These are phyloP conservation scores for Arctia plantaginis DNA, from an alignment of 2,888 invertebrate species.

Conservation along the genomic window DNA sequence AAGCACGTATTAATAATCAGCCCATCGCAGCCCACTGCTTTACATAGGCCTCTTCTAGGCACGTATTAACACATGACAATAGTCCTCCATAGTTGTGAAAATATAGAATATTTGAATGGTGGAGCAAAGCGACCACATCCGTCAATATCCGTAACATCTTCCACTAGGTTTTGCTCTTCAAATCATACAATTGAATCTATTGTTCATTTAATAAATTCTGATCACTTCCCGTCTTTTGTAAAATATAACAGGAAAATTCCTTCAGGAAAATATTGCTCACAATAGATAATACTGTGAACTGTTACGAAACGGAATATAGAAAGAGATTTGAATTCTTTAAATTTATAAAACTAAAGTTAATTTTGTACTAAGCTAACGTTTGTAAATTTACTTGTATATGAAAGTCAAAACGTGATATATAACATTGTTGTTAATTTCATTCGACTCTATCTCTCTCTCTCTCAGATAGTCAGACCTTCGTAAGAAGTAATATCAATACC, in stretches of 20 bases:
- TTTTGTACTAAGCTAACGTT: no score
- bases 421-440: no score
- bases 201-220: background rate
- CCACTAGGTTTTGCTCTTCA: background rate
- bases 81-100: background rate
- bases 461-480: no score
- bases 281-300: background rate
- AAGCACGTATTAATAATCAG: no score
- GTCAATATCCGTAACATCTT: background rate
- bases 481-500: no score
- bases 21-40: no score
- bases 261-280: background rate
- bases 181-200: background rate
- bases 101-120: background rate
- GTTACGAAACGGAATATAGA: background rate
- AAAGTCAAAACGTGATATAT: no score
- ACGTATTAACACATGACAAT: background rate
- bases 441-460: no score
- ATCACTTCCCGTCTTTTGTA: background rate
- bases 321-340: background rate
- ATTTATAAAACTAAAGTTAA: no score
- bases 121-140: background rate
- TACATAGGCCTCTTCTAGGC: no score
- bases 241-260: background rate
- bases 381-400: no score